Conservation (phyloP, 2,888 invertebrate genomes). For the Coenonympha arcania region DNA sequence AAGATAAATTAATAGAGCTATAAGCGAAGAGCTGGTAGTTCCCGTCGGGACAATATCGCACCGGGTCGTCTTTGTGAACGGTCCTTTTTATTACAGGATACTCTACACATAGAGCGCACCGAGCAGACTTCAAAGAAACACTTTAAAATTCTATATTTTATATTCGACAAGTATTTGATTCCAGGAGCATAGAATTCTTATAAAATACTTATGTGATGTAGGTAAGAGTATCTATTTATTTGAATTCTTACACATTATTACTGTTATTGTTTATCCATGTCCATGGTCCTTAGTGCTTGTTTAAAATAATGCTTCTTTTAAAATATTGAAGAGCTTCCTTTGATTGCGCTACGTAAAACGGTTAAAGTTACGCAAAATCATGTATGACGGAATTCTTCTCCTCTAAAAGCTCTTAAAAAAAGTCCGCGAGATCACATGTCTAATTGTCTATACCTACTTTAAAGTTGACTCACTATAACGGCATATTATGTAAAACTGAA, state of each 20-base stretch:
- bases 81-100: constrained; percentile 15
- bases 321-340: no score
- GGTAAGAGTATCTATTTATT: no score
- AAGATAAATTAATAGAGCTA: constrained; percentile 13
- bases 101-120: constrained; percentile 3
- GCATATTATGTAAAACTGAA: no score
- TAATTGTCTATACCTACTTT: no score
- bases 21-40: constrained; percentile 14
- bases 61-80: constrained; percentile 21
- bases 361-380: no score
- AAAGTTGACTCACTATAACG: no score
- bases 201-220: neutral
- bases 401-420: no score
- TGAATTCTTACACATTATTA: neutral
- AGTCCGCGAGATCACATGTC: no score
- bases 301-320: no score
- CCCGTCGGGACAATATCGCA: constrained; percentile 20
- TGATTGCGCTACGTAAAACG: no score
- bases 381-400: no score
- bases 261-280: no score
- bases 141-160: neutral
- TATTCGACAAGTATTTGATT: neutral
- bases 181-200: neutral
- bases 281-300: neutral
- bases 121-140: neutral